These are phyloP conservation scores for Typhlomys cinereus DNA, from an alignment of 2,113 vertebrate species.

Conservation along the genomic window DNA sequence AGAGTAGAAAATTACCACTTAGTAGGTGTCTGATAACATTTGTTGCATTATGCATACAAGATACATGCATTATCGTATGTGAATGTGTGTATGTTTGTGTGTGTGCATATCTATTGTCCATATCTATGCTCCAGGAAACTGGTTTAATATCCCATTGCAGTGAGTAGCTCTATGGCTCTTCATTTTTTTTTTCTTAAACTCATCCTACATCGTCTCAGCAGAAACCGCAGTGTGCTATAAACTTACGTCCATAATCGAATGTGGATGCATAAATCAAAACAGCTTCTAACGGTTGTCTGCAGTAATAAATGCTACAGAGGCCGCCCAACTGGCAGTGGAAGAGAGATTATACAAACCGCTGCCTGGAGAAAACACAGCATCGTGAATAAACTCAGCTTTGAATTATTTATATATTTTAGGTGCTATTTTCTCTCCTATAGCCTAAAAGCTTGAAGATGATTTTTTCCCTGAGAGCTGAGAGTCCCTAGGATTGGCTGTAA, in stretches of 20 bases:
- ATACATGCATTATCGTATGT: no score
- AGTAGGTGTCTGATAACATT: not conserved
- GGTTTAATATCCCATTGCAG: not conserved
- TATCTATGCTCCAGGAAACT: not conserved
- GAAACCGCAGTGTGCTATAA: constrained; percentile 63
- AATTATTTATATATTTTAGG: constrained; percentile 84
- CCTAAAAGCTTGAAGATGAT: constrained; percentile 66
- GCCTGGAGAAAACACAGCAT: constrained; percentile 70
- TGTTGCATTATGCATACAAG: not conserved
- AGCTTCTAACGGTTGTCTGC: constrained; percentile 66
- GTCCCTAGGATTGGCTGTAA: constrained; percentile 61
- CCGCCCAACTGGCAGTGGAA: constrained; percentile 54
- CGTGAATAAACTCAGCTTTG: constrained; percentile 80
- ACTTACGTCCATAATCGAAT: constrained; percentile 68
- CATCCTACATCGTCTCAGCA: constrained; percentile 31
- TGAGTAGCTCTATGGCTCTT: not conserved
- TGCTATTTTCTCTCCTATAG: constrained; percentile 75
- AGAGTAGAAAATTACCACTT: not conserved
- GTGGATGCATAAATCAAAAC: constrained; percentile 78
- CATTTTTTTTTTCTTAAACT: not conserved
- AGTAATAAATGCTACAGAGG: constrained; percentile 66
- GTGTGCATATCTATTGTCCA: not conserved
- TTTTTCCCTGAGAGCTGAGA: constrained; percentile 73
- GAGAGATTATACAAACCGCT: constrained; percentile 80
- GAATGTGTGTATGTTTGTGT: not conserved